These are phyloP conservation scores for Phyllopteryx taeniolatus DNA, from an alignment of 2,113 vertebrate species.

Conservation along the genomic window DNA sequence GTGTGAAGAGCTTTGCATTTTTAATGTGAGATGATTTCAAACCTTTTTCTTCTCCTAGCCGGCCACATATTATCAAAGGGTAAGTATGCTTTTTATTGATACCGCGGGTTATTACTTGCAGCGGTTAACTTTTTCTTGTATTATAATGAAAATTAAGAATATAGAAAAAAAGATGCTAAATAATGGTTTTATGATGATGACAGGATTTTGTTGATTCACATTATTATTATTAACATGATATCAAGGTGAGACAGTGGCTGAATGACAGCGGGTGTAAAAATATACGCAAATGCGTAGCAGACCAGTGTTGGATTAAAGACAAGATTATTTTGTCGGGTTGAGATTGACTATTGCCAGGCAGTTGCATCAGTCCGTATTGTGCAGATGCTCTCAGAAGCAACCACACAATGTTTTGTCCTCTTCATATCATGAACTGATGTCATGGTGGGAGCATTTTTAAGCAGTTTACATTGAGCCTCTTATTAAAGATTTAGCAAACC, in stretches of 20 bases:
- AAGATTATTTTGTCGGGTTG: neutral
- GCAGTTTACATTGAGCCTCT: neutral
- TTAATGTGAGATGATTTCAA: too few species aligned
- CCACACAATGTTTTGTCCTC: neutral
- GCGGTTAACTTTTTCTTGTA: too few species aligned
- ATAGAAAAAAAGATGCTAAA: neutral
- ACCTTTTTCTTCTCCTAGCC: too few species aligned
- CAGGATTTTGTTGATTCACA: neutral
- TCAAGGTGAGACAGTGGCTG: neutral
- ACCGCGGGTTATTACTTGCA: too few species aligned
- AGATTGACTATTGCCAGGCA: constrained; percentile 1
- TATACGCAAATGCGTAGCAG: neutral
- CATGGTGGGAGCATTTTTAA: neutral
- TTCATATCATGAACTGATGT: neutral
- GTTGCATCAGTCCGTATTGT: neutral
- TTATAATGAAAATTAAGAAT: neutral
- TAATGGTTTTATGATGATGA: neutral
- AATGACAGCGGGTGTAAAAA: neutral
- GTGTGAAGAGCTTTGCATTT: too few species aligned
- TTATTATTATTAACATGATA: neutral
- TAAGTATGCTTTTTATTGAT: too few species aligned
- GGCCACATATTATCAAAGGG: too few species aligned
- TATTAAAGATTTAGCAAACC: neutral
- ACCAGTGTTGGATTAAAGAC: neutral
- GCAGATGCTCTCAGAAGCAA: neutral